Evolutionary conservation across 2,888 invertebrate genomes (phyloP).

Genomic region (Lysandra bellargus): DNA sequence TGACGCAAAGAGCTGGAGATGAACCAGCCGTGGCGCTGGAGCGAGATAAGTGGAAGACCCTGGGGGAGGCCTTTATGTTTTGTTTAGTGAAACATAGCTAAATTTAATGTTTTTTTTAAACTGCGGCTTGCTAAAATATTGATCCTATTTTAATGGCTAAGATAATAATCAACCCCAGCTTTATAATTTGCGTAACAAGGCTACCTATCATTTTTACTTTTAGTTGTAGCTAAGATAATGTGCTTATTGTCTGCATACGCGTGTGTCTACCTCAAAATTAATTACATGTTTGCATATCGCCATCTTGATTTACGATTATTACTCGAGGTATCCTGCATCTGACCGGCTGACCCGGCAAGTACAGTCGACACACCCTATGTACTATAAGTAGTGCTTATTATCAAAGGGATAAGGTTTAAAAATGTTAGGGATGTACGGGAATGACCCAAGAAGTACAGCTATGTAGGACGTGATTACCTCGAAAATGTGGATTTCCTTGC

Average conservation of each 20-base stretch:
- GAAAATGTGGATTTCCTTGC: constrained; percentile 25
- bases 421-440: not conserved
- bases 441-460: constrained; percentile 36
- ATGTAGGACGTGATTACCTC: constrained; percentile 38
- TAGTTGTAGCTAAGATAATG: not conserved
- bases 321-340: constrained; percentile 37
- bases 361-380: not conserved
- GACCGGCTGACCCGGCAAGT: constrained; percentile 46
- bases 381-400: not conserved
- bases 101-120: too few species aligned
- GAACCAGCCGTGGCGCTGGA: too few species aligned
- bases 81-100: too few species aligned
- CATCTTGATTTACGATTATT: constrained; percentile 13
- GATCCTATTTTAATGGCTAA: too few species aligned
- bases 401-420: not conserved
- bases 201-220: not conserved
- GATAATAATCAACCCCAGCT: too few species aligned
- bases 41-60: too few species aligned
- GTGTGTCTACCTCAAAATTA: not conserved
- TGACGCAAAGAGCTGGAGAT: too few species aligned
- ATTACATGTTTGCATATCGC: constrained; percentile 7
- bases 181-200: too few species aligned
- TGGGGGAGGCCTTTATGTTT: too few species aligned
- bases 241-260: not conserved
- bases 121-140: too few species aligned